Evolutionary conservation across 2,888 invertebrate species (phyloP), one percentile per base, ranked within the genome.

Genomic region (Dynastes tityus): DNA sequence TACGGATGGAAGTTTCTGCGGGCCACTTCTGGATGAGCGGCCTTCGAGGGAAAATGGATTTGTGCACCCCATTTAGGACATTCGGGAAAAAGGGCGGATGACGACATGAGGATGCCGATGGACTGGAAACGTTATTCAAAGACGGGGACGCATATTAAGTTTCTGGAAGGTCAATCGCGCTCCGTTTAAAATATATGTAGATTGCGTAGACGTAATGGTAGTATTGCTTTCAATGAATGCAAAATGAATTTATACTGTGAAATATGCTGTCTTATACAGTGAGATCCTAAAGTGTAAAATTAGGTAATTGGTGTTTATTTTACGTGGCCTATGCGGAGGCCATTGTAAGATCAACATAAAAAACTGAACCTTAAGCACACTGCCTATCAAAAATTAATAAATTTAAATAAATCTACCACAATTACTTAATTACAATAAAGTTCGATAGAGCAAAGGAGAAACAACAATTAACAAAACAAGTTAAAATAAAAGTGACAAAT

Each of bases 41-140:
- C 68, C 51, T 68, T 68, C 51, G 63, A 68, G 68, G 68, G 29
- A 68, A 68, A 68, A 68, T 68, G 68, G 68, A 68, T 68, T 68
- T 68, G 51, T 51, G 68, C 68, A 32, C 68, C 51, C 68, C 51
- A 27, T 51, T 68, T 51, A 49, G 51, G 51, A 29, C 51, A 68
- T 68, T 49, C 51, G 29, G 68, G 27, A 49, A 51, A 58, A 51
- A 68, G 51, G 51, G 51, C 9, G 68, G 40, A 53, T 68, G 51
- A 29, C 11, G 68, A 51, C 49, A 51, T 22, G 68, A 22, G 49
- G n/a, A 68, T 53, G 27, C 29, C 63, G 68, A 27, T 51, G 8
- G 68, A 49, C 68, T 51, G 27, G 51, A 68, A 68, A 51, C 51
- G 68, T 51, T 49, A 63, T 27, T 63, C 63, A 63, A 63, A 32